Percentiles rank a stretch among this genome's conserved stretches.
Evolutionary conservation across 2,888 invertebrate species (phyloP).

Genomic region (Scaeva pyrastri): DNA sequence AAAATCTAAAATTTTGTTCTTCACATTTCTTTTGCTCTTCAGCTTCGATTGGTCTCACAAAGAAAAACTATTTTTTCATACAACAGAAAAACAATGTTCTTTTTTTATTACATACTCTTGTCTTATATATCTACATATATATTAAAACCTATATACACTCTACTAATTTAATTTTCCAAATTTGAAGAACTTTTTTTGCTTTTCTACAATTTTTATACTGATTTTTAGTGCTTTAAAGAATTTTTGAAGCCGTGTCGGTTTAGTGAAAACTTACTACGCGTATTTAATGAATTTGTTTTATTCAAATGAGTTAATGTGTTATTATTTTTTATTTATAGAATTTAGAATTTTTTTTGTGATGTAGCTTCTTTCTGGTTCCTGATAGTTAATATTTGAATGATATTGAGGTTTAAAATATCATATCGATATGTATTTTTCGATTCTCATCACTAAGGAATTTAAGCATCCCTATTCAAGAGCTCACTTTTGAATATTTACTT

Average conservation of each 20-base stretch:
- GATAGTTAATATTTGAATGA: no score
- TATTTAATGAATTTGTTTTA: not conserved
- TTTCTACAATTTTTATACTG: conserved; percentile 24
- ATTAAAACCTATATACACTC: conserved; percentile 28
- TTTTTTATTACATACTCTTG: conserved; percentile 44
- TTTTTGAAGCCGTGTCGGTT: not conserved
- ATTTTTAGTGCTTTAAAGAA: conserved; percentile 14
- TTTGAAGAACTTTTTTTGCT: conserved; percentile 50
- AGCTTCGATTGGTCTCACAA: conserved; percentile 63
- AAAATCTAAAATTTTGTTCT: conserved; percentile 53
- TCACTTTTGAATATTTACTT: no score
- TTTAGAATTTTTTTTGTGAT: not conserved
- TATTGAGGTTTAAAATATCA: no score
- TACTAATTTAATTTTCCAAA: conserved; percentile 38
- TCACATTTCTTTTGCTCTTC: conserved; percentile 63
- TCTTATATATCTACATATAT: conserved; percentile 21
- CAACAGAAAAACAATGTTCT: conserved; percentile 27
- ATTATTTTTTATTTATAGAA: not conserved
- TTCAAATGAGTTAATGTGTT: no score
- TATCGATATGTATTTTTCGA: no score
- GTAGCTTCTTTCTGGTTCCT: no score
- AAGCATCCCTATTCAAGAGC: no score
- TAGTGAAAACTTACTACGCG: not conserved
- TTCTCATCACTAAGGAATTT: no score
- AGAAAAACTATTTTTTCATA: conserved; percentile 35